Evolutionary conservation across 2,797 vertebrate genomes (phyloP), one percentile per base, ranked within the genome.

Genomic region (Oryzias dopingdopingensis): DNA sequence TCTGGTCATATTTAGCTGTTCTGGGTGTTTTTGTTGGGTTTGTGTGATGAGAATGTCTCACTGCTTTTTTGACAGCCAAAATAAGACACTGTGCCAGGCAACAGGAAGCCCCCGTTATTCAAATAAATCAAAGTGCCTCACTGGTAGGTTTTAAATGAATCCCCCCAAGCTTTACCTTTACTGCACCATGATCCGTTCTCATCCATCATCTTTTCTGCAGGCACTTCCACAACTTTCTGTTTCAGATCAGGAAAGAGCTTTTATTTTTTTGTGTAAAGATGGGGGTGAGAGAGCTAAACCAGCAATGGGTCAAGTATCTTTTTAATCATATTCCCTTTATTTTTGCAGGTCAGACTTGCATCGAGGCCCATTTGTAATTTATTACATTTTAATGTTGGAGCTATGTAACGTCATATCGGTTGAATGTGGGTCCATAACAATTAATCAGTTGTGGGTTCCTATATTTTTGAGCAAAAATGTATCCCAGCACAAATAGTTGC

Each of bases 91-190:
- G 78, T 85, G 86, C 84, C 80, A 85, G 81, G 70, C 49, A 41
- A 42, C 4, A 8, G 66, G 20, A 68, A 40, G 24, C 10, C 10
- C 10, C 32, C 32, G 1, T 57, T 73, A 45, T 50, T 64, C 20
- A 60, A 50, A 55, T 52, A 61, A 74, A 63, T 32, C 8, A 32
- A 87, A 71, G 87, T 89, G 85, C 84, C 85, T 89, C 82, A 48
- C 22, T 46, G 40, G 59, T 56, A 56, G 60, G 42, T 80, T 72
- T 75, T 57, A 3, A 44, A 61, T 58, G 59, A n/a, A 65, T 37
- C 52, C 63, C 52, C 46, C 42, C 15, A 45, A 42, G 47, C 40
- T 48, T 61, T 14, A 41, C 16, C n/a, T 23, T 42, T 3, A 22
- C 29, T 43, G 20, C 54, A 42, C 1, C 44, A 37, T 37, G 42